These are phyloP conservation scores for Scatophagus argus DNA, from an alignment of 2,113 vertebrate genomes.

Conservation along the genomic window DNA sequence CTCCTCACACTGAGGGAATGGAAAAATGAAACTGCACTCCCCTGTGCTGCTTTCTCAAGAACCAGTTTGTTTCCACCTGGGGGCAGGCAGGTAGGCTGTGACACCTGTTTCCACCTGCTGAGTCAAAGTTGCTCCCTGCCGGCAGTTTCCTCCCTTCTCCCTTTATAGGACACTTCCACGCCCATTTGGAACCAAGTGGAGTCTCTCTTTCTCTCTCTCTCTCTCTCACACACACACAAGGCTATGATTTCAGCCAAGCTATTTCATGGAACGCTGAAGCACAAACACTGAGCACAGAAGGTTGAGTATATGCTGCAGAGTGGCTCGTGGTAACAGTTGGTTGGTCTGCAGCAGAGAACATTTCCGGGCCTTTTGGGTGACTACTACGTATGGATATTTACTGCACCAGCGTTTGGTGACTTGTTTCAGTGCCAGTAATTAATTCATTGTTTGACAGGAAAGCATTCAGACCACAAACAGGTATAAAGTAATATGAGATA, in stretches of 20 bases:
- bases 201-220: too few relatives aligned
- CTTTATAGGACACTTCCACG: constrained; percentile 40
- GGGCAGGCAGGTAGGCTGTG: constrained; percentile 52
- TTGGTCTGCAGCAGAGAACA: constrained; percentile 25
- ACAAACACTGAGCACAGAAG: constrained; percentile 48
- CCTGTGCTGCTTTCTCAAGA: constrained; percentile 36
- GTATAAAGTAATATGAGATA: constrained; percentile 17
- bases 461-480: background rate
- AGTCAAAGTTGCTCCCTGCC: constrained; percentile 20
- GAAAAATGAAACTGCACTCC: constrained; percentile 7
- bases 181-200: constrained; percentile 27
- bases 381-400: constrained; percentile 1
- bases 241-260: constrained; percentile 42
- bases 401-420: constrained; percentile 15
- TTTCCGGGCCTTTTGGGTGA: constrained; percentile 33
- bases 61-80: constrained; percentile 56
- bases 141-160: constrained; percentile 30
- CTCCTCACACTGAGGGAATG: background rate
- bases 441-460: background rate
- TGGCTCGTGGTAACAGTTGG: constrained; percentile 28
- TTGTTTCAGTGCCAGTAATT: constrained; percentile 16
- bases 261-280: constrained; percentile 59
- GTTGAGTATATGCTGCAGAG: constrained; percentile 25
- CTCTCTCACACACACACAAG: too few relatives aligned
- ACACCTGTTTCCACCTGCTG: constrained; percentile 65